Conservation (phyloP, 92 coral and sea anemone species). For the Phenganax stokvisi region DNA sequence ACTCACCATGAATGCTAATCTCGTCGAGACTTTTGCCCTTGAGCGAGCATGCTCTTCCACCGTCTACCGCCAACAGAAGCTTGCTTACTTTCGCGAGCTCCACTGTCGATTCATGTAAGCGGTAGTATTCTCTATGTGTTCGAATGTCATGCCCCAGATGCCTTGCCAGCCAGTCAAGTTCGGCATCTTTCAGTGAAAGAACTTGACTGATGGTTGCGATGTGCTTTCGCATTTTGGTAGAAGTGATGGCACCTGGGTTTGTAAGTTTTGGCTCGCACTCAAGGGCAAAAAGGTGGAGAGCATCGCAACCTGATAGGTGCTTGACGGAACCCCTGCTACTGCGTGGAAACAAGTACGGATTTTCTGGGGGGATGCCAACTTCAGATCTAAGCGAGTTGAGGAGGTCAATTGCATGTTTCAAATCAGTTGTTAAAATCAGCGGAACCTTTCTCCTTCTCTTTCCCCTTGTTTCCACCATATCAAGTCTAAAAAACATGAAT, state of each 20-base stretch:
- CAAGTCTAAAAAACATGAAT: too few relatives aligned
- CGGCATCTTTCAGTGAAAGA: conserved; percentile 1
- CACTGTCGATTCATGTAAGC: conserved; percentile 38
- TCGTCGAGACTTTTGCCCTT: conserved; percentile 10
- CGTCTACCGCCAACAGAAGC: conserved; percentile 35
- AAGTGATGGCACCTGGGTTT: neutral
- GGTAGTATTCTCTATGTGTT: conserved; percentile 38
- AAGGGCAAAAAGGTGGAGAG: too few relatives aligned
- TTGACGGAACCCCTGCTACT: too few relatives aligned
- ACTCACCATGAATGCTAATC: conserved; percentile 11
- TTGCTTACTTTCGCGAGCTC: conserved; percentile 45
- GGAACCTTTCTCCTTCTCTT: too few relatives aligned
- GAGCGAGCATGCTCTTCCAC: conserved; percentile 14
- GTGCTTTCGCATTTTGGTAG: neutral
- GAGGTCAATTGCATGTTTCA: too few relatives aligned
- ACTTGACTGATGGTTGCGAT: conserved; percentile 34
- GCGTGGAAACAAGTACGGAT: too few relatives aligned
- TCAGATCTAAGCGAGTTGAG: too few relatives aligned
- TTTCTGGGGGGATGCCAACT: too few relatives aligned
- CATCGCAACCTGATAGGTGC: too few relatives aligned
- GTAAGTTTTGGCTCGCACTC: neutral
- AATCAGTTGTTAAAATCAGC: too few relatives aligned
- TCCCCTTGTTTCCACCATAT: too few relatives aligned
- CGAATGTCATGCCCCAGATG: conserved; percentile 39
- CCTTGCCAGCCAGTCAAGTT: conserved; percentile 35